Evolutionary conservation across 2,113 vertebrate genomes (phyloP).

Genomic region (Pseudonaja textilis): DNA sequence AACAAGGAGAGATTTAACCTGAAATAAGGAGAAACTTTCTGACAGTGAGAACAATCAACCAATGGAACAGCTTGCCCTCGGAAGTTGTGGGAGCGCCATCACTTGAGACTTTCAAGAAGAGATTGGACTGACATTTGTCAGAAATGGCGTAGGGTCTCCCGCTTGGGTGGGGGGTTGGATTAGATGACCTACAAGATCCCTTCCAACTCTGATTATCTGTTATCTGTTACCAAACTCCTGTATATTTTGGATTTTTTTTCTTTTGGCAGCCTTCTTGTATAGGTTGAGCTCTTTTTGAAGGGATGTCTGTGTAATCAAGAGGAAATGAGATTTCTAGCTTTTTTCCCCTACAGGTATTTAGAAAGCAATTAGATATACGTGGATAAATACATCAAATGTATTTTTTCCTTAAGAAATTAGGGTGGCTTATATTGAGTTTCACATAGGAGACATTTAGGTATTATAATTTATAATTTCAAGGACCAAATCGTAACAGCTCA

Average conservation of each 20-base stretch:
- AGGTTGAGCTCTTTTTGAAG: constrained; percentile 5
- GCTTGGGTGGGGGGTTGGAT: no score
- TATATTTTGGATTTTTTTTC: neutral
- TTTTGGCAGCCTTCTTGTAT: neutral
- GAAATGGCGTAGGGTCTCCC: no score
- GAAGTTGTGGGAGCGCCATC: no score
- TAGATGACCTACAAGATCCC: no score
- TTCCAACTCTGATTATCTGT: no score
- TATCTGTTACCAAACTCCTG: no score
- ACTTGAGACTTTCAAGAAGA: no score
- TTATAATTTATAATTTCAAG: neutral
- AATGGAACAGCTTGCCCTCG: no score
- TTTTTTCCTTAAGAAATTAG: neutral
- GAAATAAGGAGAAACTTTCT: no score
- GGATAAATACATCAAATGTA: neutral
- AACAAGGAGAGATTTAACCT: no score
- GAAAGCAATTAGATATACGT: neutral
- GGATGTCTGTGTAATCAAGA: neutral
- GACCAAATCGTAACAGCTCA: neutral
- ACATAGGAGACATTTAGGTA: neutral
- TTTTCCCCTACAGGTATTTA: neutral
- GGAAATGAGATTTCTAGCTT: neutral
- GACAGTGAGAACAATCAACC: no score
- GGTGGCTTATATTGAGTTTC: neutral
- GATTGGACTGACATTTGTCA: no score